These are phyloP conservation scores for Idaea straminata DNA, from an alignment of 2,888 invertebrate genomes.

Conservation along the genomic window DNA sequence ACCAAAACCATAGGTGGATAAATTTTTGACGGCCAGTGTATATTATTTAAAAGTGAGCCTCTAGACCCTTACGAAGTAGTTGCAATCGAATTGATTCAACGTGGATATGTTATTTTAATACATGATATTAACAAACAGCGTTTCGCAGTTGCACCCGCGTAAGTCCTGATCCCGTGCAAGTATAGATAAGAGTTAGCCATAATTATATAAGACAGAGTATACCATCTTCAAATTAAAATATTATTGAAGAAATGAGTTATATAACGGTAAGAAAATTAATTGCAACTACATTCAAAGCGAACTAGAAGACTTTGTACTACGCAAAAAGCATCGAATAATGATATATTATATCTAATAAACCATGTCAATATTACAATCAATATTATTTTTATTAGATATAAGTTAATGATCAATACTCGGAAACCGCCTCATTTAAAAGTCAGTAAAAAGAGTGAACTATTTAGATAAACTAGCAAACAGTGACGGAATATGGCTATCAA, in stretches of 20 bases:
- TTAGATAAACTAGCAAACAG: constrained; percentile 8
- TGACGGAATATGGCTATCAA: constrained; percentile 6
- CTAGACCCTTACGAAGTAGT: neutral
- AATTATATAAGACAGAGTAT: too few species aligned
- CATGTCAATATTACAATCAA: neutral
- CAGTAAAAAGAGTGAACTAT: constrained; percentile 2
- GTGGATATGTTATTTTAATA: too few species aligned
- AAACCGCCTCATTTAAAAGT: neutral
- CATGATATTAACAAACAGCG: too few species aligned
- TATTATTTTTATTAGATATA: neutral
- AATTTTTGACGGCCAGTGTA: neutral
- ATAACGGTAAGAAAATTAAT: neutral
- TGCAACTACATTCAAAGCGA: neutral
- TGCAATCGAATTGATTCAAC: neutral
- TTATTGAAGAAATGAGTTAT: too few species aligned
- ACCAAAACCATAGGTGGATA: too few species aligned
- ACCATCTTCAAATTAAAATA: too few species aligned
- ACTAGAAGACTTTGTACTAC: neutral
- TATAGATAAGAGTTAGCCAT: too few species aligned
- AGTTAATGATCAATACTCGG: neutral
- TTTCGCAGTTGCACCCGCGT: neutral
- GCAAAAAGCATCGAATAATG: neutral
- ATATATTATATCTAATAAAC: neutral
- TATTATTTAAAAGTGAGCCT: neutral
- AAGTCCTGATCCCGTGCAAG: too few species aligned